Percentiles rank a stretch among this genome's conserved stretches.
Evolutionary conservation across 2,888 invertebrate species (phyloP).

Genomic region (Campoplex capitator): DNA sequence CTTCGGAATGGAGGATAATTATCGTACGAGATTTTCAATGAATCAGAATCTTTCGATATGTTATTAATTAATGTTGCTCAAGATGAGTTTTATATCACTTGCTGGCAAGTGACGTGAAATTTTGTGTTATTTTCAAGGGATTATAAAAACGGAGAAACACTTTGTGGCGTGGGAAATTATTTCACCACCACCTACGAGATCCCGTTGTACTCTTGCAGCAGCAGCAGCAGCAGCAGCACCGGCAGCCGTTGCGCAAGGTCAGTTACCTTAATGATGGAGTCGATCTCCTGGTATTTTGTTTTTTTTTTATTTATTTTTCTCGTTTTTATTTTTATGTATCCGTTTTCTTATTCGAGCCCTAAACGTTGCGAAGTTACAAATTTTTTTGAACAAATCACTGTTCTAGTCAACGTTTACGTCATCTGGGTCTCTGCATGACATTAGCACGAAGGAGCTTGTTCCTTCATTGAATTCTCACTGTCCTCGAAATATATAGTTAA

Average conservation of each 20-base stretch:
- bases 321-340: background rate
- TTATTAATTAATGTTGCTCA: background rate
- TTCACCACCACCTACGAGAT: conserved; percentile 64
- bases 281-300: conserved; percentile 45
- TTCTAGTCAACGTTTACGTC: conserved; percentile 13
- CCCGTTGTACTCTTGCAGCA: conserved; percentile 66
- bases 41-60: conserved; percentile 6
- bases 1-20: background rate
- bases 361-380: background rate
- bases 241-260: conserved; percentile 81
- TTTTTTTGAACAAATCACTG: background rate
- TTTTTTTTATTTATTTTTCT: background rate
- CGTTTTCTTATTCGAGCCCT: background rate
- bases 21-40: background rate
- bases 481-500: background rate
- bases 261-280: conserved; percentile 78
- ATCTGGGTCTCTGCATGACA: conserved; percentile 24
- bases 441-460: background rate
- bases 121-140: background rate
- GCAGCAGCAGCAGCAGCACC: conserved; percentile 66
- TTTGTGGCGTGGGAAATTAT: conserved; percentile 25
- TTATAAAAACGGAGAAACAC: conserved; percentile 12
- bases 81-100: background rate
- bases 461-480: background rate
- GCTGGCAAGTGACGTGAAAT: background rate